Conservation (phyloP, 2,888 invertebrate species). For the Monoplex corrugatus region DNA sequence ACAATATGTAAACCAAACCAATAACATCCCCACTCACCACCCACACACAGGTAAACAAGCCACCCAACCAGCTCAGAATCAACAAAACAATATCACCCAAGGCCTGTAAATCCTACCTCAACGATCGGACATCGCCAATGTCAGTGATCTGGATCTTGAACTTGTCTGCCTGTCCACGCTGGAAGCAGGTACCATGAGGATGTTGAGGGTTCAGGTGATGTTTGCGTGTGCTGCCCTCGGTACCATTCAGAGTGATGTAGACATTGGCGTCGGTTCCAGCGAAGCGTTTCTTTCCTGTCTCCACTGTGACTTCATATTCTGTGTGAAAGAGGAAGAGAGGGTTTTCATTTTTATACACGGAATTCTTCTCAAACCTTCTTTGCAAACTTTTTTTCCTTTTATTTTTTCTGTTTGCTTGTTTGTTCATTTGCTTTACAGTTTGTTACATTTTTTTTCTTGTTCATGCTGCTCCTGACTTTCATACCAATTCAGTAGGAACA, state of each 20-base stretch:
- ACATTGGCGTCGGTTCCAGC: conserved; percentile 78
- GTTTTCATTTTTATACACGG: no score
- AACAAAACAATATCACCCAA: no score
- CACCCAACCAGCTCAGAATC: no score
- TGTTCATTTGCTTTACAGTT: no score
- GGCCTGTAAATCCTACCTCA: conserved; percentile 63
- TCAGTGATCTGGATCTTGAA: conserved; percentile 65
- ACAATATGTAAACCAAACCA: no score
- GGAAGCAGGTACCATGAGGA: conserved; percentile 64
- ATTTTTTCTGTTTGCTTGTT: background rate
- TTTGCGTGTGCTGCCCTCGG: conserved; percentile 67
- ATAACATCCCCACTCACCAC: no score
- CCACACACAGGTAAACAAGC: no score
- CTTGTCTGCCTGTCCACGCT: conserved; percentile 67
- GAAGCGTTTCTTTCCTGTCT: conserved; percentile 72
- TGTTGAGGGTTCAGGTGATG: conserved; percentile 61
- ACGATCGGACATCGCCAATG: conserved; percentile 70
- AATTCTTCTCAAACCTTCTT: no score
- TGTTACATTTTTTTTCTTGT: no score
- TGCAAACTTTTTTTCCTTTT: background rate
- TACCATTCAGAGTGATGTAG: conserved; percentile 73
- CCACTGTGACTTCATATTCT: conserved; percentile 74
- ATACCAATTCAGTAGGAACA: no score
- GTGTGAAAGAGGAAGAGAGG: conserved; percentile 26
- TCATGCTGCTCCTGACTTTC: no score